Evolutionary conservation across 2,888 invertebrate genomes (phyloP), one percentile per base, ranked within the genome.

Genomic region (Phlogophora meticulosa): DNA sequence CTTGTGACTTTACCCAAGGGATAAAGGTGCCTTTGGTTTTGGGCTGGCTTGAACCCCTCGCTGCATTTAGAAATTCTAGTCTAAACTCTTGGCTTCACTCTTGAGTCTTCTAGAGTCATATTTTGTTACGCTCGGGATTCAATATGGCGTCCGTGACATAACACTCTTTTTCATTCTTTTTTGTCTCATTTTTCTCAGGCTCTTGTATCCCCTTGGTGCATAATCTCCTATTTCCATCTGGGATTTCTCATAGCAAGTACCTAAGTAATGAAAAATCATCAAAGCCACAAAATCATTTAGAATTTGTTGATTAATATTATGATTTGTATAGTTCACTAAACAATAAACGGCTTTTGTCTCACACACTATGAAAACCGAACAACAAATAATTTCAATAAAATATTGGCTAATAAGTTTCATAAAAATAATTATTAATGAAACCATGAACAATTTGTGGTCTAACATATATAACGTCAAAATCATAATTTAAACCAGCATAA

Each of bases 401-500:
- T 60, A 32, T 61, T 53, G 9, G 60, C 40, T 45, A 64, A 53
- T 60, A 60, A 55, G 22, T 67, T 43, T 36, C 51, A 48, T 42
- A 46, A 59, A 56, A 56, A 49, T 58, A 49, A 53, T 64, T 40
- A 56, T 42, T 64, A 46, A 28, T 61, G 40, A 24, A 46, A 57
- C 40, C 60, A 61, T 32, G 66, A 74, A 70, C 24, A 72, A 51
- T 67, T 52, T 67, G 68, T 48, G 71, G 64, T 64, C 13, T 43
- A 49, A 59, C 53, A 51, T 64, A 51, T 64, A 65, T 28, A 28
- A 28, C 64, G 55, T 71, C 60, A 74, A 64, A 74, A 77, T 56
- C 43, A 65, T 59, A 68, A 72, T 42, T 40, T 24, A 34, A 68
- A 60, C 76, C 70, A 75, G 20, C 49, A 53, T 77, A 77, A 58